Evolutionary conservation across 1,140 invertebrate genomes (phyloP).

Genomic region (Ephestia elutella): DNA sequence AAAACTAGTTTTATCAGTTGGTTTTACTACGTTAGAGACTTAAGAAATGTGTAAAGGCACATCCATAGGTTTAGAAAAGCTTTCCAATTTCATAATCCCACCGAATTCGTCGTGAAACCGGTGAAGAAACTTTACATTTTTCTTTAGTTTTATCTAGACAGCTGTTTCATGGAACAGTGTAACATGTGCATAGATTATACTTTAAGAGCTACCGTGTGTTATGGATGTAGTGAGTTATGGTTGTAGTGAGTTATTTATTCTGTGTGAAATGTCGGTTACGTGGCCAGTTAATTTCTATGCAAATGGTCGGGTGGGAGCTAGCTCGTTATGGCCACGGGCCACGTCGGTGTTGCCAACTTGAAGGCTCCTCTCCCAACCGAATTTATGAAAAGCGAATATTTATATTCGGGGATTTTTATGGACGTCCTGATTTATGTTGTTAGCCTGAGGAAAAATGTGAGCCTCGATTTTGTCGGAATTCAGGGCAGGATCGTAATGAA

Average conservation of each 20-base stretch:
- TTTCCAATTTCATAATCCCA: too few species aligned
- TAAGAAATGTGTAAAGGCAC: too few species aligned
- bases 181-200: not conserved
- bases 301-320: conserved; percentile 30
- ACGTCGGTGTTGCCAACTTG: not conserved
- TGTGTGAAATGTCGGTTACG: conserved; percentile 54
- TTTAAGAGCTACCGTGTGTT: conserved; percentile 10
- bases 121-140: too few species aligned
- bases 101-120: too few species aligned
- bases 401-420: conserved; percentile 1
- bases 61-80: too few species aligned
- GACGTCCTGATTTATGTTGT: conserved; percentile 1
- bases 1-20: too few species aligned
- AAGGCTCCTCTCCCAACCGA: not conserved
- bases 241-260: conserved; percentile 41
- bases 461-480: not conserved
- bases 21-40: too few species aligned
- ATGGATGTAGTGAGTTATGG: conserved; percentile 28
- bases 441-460: not conserved
- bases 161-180: not conserved
- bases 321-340: conserved; percentile 11
- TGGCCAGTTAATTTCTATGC: conserved; percentile 60
- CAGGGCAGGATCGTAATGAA: too few species aligned
- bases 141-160: too few species aligned
- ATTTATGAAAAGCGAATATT: conserved; percentile 4